A percentile compares a stretch with the other conserved stretches of the same genome.
Conservation (phyloP, 2,888 invertebrate genomes). For the Tenthredo scrophulariae region DNA sequence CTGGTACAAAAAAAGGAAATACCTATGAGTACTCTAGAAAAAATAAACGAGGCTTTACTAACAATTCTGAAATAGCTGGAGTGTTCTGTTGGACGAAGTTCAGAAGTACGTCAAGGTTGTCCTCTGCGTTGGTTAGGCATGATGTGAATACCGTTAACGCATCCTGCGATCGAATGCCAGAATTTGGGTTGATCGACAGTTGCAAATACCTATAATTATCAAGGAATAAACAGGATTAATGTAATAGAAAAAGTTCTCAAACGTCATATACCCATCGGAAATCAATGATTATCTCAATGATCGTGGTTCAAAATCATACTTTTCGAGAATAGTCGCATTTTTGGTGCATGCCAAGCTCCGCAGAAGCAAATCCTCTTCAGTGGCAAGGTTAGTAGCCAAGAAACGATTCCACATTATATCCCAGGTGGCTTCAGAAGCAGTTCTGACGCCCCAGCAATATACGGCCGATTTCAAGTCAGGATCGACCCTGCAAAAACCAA, state of each 20-base stretch:
- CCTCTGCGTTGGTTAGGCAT: not conserved
- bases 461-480: constrained; percentile 85
- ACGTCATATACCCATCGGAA: not conserved
- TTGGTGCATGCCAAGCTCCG: constrained; percentile 85
- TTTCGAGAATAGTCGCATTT: constrained; percentile 79
- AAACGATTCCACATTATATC: constrained; percentile 83
- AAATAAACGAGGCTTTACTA: not conserved
- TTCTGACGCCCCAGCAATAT: constrained; percentile 87
- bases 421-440: constrained; percentile 83
- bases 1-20: not conserved
- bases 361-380: constrained; percentile 85
- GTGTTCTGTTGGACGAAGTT: not conserved
- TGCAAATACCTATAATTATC: constrained; percentile 13
- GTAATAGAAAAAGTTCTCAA: not conserved
- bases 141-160: constrained; percentile 2
- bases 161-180: constrained; percentile 43
- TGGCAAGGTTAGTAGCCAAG: constrained; percentile 81
- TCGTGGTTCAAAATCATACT: constrained; percentile 76
- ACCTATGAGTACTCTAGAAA: not conserved
- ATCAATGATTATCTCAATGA: not conserved
- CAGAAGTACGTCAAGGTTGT: constrained; percentile 20
- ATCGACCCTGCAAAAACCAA: constrained; percentile 77
- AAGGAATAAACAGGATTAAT: not conserved
- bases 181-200: constrained; percentile 22
- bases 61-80: constrained; percentile 12